Percentiles rank a stretch among this genome's conserved stretches.
phyloP scores from a whole-genome alignment of 2,888 invertebrate species.

The Phytoseiulus persimilis region DNA sequence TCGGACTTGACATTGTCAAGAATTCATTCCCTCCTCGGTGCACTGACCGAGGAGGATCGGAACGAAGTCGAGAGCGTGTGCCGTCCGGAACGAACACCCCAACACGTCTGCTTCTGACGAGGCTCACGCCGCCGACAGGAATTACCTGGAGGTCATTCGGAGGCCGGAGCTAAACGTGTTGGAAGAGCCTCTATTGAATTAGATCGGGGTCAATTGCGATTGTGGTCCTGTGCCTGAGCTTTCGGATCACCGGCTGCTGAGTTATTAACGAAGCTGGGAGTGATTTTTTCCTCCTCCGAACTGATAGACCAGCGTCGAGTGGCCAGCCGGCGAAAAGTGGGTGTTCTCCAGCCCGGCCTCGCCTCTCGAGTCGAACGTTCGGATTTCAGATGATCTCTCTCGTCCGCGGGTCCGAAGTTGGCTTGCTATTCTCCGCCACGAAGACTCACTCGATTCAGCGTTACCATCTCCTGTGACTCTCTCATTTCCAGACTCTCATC shows the following conservation, averaged over 20 bases:
- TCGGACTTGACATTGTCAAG: background rate
- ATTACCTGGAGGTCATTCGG: background rate
- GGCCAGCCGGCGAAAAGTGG: background rate
- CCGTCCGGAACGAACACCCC: background rate
- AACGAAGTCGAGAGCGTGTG: background rate
- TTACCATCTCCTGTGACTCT: background rate
- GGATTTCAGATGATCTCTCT: background rate
- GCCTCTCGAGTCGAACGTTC: background rate
- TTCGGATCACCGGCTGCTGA: background rate
- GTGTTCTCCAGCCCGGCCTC: background rate
- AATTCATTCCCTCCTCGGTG: background rate
- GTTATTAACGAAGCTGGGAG: background rate
- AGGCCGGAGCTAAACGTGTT: background rate
- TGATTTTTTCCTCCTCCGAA: background rate
- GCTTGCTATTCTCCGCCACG: background rate
- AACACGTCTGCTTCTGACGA: background rate
- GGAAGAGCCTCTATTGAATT: background rate
- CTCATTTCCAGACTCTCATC: constrained; percentile 36
- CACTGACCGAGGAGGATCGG: background rate
- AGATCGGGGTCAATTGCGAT: background rate
- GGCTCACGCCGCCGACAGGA: background rate
- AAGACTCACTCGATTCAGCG: background rate
- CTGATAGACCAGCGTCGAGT: background rate
- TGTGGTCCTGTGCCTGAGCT: background rate
- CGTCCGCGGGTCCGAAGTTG: background rate